These are phyloP conservation scores for Laticauda colubrina DNA, from an alignment of 2,113 vertebrate species.

Conservation along the genomic window DNA sequence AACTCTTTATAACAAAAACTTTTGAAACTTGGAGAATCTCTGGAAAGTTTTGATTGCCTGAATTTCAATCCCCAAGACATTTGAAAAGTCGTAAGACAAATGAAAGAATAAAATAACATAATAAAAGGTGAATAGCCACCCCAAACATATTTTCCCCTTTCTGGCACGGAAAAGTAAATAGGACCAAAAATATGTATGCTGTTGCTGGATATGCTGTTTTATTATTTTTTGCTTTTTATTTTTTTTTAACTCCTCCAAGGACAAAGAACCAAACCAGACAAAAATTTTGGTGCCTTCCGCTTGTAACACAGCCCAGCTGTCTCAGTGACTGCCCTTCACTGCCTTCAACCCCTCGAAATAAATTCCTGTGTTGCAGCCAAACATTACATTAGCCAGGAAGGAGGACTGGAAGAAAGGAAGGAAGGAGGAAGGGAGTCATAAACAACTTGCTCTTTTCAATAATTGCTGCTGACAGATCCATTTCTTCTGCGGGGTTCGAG, in stretches of 20 bases:
- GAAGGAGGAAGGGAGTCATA: conserved; percentile 34
- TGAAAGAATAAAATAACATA: neutral
- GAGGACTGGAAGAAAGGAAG: no score
- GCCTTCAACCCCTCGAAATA: conserved; percentile 62
- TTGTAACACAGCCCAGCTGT: conserved; percentile 14
- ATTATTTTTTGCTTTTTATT: neutral
- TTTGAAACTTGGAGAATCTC: no score
- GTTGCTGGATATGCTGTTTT: neutral
- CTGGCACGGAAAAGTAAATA: neutral
- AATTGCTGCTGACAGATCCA: conserved; percentile 69
- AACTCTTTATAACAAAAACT: neutral
- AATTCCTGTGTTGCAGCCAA: conserved; percentile 59
- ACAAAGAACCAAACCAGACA: neutral
- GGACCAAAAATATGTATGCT: neutral
- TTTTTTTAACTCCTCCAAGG: neutral
- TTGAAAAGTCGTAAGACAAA: neutral
- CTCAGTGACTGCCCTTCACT: conserved; percentile 42
- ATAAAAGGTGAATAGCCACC: neutral
- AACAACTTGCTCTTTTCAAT: conserved; percentile 56
- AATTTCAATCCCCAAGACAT: neutral
- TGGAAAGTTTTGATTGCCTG: neutral
- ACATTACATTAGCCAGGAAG: conserved; percentile 42
- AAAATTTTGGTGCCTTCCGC: neutral
- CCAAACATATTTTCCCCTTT: neutral
- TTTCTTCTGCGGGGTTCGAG: conserved; percentile 70